Evolutionary conservation across 2,113 vertebrate species (phyloP).

Genomic region (Pelecanus crispus): DNA sequence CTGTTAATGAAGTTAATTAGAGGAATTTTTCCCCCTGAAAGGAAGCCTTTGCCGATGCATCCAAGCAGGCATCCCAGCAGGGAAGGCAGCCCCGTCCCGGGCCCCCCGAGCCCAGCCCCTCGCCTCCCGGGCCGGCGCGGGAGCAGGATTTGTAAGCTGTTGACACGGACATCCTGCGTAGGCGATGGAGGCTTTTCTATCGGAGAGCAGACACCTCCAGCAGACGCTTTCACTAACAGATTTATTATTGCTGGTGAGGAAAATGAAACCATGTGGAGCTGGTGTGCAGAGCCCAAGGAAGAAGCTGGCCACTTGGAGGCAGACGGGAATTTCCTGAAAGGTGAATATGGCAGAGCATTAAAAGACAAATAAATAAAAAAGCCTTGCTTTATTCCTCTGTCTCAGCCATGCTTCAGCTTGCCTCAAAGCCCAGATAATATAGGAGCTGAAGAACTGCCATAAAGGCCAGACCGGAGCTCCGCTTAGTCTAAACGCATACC

Average conservation of each 20-base stretch:
- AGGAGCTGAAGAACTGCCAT: background rate
- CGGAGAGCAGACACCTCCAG: background rate
- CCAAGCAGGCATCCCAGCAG: background rate
- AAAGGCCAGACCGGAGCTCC: background rate
- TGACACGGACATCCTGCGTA: conserved; percentile 35
- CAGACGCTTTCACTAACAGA: conserved; percentile 25
- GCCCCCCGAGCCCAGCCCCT: background rate
- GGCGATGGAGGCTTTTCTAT: background rate
- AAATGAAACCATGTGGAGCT: conserved; percentile 37
- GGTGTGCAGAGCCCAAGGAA: background rate
- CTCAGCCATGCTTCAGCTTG: background rate
- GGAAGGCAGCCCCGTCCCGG: background rate
- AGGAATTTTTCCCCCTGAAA: background rate
- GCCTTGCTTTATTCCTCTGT: background rate
- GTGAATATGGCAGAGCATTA: conserved; percentile 44
- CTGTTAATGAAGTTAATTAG: background rate
- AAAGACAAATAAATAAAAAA: conserved; percentile 49
- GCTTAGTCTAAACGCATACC: fast-evolving
- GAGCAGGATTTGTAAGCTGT: conserved; percentile 37
- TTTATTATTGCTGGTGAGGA: conserved; percentile 21
- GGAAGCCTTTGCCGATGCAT: background rate
- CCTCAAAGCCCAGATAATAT: background rate
- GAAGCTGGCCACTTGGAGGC: background rate
- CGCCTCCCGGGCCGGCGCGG: background rate
- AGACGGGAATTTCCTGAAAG: conserved; percentile 61